Conservation (phyloP, 1,140 invertebrate genomes). For the Zaprionus nigranus region DNA sequence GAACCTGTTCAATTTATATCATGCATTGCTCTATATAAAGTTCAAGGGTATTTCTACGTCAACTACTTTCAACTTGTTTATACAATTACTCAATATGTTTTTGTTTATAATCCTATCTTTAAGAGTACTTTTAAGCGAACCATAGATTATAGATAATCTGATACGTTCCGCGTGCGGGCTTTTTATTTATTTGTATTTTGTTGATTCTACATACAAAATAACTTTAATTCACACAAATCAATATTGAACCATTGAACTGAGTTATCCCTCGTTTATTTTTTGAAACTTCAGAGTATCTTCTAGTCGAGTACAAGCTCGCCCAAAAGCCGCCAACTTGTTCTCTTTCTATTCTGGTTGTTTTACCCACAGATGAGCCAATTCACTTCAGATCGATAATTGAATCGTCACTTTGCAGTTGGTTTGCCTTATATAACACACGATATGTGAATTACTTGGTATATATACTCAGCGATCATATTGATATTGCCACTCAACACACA, state of each 20-base stretch:
- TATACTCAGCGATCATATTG: not conserved
- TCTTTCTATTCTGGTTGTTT: slow-evolving; percentile 7
- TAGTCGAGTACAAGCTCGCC: not conserved
- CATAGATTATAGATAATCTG: not conserved
- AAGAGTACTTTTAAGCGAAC: not conserved
- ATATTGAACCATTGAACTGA: no score
- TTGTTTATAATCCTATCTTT: not conserved
- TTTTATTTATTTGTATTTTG: not conserved
- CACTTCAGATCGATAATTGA: slow-evolving; percentile 43
- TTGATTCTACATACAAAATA: not conserved
- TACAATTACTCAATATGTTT: not conserved
- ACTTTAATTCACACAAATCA: not conserved
- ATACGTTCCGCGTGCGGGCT: not conserved
- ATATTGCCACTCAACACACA: no score
- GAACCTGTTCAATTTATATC: not conserved
- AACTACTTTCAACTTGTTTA: not conserved
- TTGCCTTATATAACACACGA: slow-evolving; percentile 2
- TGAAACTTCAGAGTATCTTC: not conserved
- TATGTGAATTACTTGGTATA: slow-evolving; percentile 9
- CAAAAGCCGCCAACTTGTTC: not conserved
- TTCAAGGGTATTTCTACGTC: not conserved
- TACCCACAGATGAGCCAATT: slow-evolving; percentile 33
- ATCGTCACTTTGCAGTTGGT: slow-evolving; percentile 19
- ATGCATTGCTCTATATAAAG: not conserved
- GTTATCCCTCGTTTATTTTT: not conserved